phyloP scores from a whole-genome alignment of 2,113 vertebrate species.

The Lepisosteus oculatus region DNA sequence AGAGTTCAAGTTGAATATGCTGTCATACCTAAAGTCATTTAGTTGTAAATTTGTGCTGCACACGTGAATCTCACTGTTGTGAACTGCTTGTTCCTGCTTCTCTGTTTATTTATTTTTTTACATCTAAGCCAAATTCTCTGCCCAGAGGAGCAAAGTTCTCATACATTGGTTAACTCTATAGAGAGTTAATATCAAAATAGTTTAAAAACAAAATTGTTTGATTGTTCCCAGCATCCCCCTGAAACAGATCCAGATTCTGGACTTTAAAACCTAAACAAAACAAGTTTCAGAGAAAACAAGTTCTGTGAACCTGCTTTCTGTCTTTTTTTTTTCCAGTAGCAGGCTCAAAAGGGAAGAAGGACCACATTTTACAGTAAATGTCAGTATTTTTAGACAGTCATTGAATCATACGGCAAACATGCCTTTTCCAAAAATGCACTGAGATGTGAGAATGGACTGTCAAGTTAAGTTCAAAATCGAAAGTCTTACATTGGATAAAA shows the following conservation, averaged over 20 bases:
- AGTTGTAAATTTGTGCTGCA: too few relatives aligned
- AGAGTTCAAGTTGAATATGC: too few relatives aligned
- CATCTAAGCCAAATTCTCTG: conserved; percentile 49
- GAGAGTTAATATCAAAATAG: conserved; percentile 71
- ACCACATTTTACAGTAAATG: too few relatives aligned
- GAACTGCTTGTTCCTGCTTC: conserved; percentile 21
- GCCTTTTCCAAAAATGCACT: too few relatives aligned
- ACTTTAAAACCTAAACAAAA: conserved; percentile 62
- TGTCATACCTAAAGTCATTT: too few relatives aligned
- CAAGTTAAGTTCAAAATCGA: too few relatives aligned
- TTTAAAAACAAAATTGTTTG: conserved; percentile 60
- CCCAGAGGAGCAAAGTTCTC: conserved; percentile 62
- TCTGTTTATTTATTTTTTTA: conserved; percentile 65
- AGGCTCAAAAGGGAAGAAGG: background rate
- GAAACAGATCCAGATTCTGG: conserved; percentile 64
- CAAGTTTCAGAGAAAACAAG: conserved; percentile 1
- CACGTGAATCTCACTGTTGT: conserved; percentile 12
- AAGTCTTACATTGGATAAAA: too few relatives aligned
- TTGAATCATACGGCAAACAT: too few relatives aligned
- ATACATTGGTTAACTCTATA: conserved; percentile 63
- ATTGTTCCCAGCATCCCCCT: conserved; percentile 66
- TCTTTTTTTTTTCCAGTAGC: conserved; percentile 22
- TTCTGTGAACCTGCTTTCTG: conserved; percentile 45
- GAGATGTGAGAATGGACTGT: too few relatives aligned
- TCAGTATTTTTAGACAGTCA: too few relatives aligned